Evolutionary conservation across 2,797 vertebrate genomes (phyloP), one percentile per base, ranked within the genome.

Genomic region (Mastacembelus armatus): DNA sequence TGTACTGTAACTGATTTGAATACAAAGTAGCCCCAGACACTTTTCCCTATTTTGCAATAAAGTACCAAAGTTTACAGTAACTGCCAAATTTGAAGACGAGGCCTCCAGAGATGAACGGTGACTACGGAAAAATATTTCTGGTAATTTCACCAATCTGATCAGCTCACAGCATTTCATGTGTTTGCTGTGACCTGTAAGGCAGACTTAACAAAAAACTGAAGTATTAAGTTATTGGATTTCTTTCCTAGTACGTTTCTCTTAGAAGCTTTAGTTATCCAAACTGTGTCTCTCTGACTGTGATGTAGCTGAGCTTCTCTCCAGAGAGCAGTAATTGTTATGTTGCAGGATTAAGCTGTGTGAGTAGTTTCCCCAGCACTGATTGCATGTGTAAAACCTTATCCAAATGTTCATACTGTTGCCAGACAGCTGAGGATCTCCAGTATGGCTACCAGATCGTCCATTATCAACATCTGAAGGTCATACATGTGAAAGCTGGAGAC

Each of bases 391-490:
- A 5, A 27, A 19, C 38, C 49, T 33, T 15, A 0, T 51, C 32
- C 70, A 82, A 57, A 69, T 71, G 56, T 57, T 77, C 1, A 2
- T 40, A 29, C 21, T 18, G 72, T 55, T 45, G 36, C 69, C 33
- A 57, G 33, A 44, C 50, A 59, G 47, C 33, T 2, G 22, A 38
- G 42, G 68, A 54, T 30, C 32, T 74, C 64, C 30, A 18, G n/a
- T 15, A 42, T 14, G 29, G 33, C 49, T 35, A 36, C 30, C 65
- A 40, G 33, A 52, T 49, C 55, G 47, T 71, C 66, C 35, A 60
- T 68, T 68, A 62, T 32, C 26, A 42, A 30, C 71, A 73, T 58
- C 72, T 74, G 45, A 77, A 75, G 47, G 78, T 71, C 14, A 16
- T 12, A 38, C 27, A 2, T 24, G 22, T 33, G n/a, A 48, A 35